Conservation (phyloP, 2,888 invertebrate genomes). For the Drosophila formosana region DNA sequence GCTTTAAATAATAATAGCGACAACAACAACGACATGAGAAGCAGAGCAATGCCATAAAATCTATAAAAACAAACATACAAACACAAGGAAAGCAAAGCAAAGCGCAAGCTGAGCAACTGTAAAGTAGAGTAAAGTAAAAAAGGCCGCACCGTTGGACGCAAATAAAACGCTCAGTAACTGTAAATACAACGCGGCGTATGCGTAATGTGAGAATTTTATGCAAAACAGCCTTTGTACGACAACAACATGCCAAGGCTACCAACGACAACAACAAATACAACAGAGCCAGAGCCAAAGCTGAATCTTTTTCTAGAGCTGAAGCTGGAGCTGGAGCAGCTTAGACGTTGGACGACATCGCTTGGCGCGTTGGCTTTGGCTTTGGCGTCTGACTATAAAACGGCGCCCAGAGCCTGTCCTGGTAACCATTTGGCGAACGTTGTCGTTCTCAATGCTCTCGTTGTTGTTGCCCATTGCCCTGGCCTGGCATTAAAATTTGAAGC, state of each 20-base stretch:
- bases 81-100: slow-evolving; percentile 52
- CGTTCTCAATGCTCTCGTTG: slow-evolving; percentile 52
- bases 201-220: slow-evolving; percentile 80
- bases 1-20: slow-evolving; percentile 73
- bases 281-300: slow-evolving; percentile 2
- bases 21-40: slow-evolving; percentile 3
- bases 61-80: slow-evolving; percentile 70
- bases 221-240: slow-evolving; percentile 62
- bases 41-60: slow-evolving; percentile 63
- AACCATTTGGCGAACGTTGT: slow-evolving; percentile 66
- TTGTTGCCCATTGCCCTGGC: slow-evolving; percentile 53
- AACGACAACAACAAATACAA: slow-evolving; percentile 16
- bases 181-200: slow-evolving; percentile 79
- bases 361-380: slow-evolving; percentile 52
- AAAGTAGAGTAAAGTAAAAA: slow-evolving; percentile 45
- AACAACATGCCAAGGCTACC: slow-evolving; percentile 21
- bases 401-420: slow-evolving; percentile 63
- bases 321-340: slow-evolving; percentile 41
- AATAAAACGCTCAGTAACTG: slow-evolving; percentile 78
- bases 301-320: slow-evolving; percentile 15
- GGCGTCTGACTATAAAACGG: slow-evolving; percentile 73
- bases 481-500: slow-evolving; percentile 77
- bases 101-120: slow-evolving; percentile 39
- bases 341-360: slow-evolving; percentile 57
- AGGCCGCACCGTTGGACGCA: slow-evolving; percentile 58